Evolutionary conservation across 2,888 invertebrate genomes (phyloP).

Genomic region (Hirtodrosophila confusa): DNA sequence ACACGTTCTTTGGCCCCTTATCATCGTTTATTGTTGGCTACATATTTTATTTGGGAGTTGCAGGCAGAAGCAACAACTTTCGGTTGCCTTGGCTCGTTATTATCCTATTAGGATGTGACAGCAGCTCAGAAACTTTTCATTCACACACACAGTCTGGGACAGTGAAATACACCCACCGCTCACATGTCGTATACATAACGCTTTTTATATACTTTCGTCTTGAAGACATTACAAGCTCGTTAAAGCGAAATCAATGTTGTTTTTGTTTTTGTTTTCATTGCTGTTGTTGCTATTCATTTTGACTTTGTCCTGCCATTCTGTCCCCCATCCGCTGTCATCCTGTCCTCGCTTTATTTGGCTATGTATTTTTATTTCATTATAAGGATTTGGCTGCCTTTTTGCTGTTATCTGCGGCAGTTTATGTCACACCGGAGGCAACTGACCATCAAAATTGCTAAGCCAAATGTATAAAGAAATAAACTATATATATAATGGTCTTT

Average conservation of each 20-base stretch:
- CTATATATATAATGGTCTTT: slow-evolving; percentile 49
- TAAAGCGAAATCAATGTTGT: slow-evolving; percentile 79
- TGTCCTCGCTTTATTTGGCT: slow-evolving; percentile 66
- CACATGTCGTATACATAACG: slow-evolving; percentile 75
- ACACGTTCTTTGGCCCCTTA: slow-evolving; percentile 75
- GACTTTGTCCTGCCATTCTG: slow-evolving; percentile 17
- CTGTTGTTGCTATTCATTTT: slow-evolving; percentile 42
- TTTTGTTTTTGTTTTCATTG: slow-evolving; percentile 48
- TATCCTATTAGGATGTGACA: slow-evolving; percentile 79
- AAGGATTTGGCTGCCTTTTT: slow-evolving; percentile 73
- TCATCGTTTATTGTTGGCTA: slow-evolving; percentile 75
- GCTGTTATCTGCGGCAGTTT: slow-evolving; percentile 75
- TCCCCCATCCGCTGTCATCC: not conserved
- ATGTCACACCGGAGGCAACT: slow-evolving; percentile 63
- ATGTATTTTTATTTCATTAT: slow-evolving; percentile 76
- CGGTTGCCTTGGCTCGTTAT: slow-evolving; percentile 71
- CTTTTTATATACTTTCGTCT: slow-evolving; percentile 74
- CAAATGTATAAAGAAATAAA: slow-evolving; percentile 56
- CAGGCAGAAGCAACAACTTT: slow-evolving; percentile 74
- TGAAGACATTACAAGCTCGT: slow-evolving; percentile 78
- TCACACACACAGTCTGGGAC: slow-evolving; percentile 34
- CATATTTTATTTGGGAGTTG: slow-evolving; percentile 66
- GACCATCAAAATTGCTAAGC: slow-evolving; percentile 61
- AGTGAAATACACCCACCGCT: slow-evolving; percentile 30
- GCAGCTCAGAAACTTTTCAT: slow-evolving; percentile 74